phyloP scores from a whole-genome alignment of 2,888 invertebrate species.

The Deroplatys truncata region DNA sequence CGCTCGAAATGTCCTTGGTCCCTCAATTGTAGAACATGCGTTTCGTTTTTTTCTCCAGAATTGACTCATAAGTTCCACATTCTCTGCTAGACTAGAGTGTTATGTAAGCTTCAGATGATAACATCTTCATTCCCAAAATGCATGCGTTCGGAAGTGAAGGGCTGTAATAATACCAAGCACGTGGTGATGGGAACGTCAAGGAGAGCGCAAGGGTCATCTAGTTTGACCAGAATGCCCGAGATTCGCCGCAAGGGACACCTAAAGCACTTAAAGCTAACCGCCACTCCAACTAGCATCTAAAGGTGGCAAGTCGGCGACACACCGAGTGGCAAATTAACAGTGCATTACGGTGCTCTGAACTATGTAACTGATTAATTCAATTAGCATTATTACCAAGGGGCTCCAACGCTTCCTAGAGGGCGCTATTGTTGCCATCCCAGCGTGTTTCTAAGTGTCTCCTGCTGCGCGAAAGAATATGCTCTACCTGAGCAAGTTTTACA shows the following conservation, averaged over 20 bases:
- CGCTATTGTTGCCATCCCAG: not conserved
- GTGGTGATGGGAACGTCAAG: not conserved
- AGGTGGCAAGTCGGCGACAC: not conserved
- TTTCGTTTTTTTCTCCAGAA: too few relatives aligned
- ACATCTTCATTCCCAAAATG: too few relatives aligned
- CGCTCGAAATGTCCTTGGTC: too few relatives aligned
- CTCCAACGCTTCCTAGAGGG: not conserved
- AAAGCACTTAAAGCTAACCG: not conserved
- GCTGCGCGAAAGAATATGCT: not conserved
- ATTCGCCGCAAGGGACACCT: not conserved
- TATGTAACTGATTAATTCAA: not conserved
- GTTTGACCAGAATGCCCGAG: not conserved
- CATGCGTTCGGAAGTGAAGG: too few relatives aligned
- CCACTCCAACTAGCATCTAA: not conserved
- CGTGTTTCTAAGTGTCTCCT: not conserved
- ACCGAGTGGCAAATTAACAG: not conserved
- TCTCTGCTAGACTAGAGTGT: too few relatives aligned
- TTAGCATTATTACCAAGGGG: not conserved
- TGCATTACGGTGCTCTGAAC: not conserved
- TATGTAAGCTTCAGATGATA: too few relatives aligned
- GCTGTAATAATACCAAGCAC: not conserved
- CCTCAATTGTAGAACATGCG: too few relatives aligned
- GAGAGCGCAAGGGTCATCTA: not conserved
- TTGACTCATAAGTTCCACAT: too few relatives aligned
- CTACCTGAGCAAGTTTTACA: not conserved